These are phyloP conservation scores for Spinus pinus DNA, from an alignment of 2,797 vertebrate genomes.

Conservation along the genomic window DNA sequence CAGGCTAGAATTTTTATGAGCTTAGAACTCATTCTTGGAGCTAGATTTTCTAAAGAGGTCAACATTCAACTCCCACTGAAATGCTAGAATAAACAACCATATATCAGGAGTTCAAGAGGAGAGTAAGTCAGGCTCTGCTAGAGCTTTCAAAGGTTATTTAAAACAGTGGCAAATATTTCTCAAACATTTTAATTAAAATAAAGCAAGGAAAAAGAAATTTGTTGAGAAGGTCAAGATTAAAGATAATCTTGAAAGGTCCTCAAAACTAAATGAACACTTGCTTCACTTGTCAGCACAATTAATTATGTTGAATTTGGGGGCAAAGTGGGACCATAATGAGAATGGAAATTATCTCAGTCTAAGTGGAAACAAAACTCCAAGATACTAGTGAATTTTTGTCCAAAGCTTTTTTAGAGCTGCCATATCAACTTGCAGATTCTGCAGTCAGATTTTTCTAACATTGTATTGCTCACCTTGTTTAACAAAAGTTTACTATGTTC, in stretches of 20 bases:
- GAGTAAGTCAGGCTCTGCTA: conserved; percentile 13
- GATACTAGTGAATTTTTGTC: neutral
- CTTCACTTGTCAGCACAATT: neutral
- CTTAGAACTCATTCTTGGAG: neutral
- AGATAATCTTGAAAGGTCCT: neutral
- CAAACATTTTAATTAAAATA: conserved; percentile 24
- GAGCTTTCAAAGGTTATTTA: conserved; percentile 24
- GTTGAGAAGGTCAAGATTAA: conserved; percentile 3
- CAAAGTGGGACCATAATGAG: neutral
- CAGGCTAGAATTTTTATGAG: conserved; percentile 24
- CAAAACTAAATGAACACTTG: conserved; percentile 15
- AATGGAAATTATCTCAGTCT: neutral
- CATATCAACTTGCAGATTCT: neutral
- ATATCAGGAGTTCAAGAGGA: conserved; percentile 14
- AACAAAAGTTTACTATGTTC: neutral
- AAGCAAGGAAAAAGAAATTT: neutral
- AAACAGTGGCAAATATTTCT: neutral
- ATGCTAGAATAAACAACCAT: conserved; percentile 2
- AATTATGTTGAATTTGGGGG: neutral
- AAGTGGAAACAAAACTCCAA: neutral
- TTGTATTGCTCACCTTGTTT: neutral
- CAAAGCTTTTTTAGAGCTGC: neutral
- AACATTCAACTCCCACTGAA: neutral
- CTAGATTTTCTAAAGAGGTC: conserved; percentile 7
- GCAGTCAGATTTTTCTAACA: neutral